phyloP scores from a whole-genome alignment of 2,888 invertebrate species.

The Tenthredo livida region DNA sequence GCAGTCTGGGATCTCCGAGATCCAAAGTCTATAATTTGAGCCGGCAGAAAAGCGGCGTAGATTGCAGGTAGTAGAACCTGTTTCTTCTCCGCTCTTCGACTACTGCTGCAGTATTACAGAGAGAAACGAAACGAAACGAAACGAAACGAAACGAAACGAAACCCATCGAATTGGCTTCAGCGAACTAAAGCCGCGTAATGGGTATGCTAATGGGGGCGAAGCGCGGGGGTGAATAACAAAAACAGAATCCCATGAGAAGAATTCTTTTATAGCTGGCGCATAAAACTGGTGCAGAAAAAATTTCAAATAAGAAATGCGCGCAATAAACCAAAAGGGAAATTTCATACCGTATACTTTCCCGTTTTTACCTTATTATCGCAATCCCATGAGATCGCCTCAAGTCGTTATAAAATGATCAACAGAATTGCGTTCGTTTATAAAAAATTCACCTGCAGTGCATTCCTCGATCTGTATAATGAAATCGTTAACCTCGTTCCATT shows the following conservation, averaged over 20 bases:
- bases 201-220: constrained; percentile 36
- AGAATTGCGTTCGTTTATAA: background rate
- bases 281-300: background rate
- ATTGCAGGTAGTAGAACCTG: constrained; percentile 45
- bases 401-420: background rate
- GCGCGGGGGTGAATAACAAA: background rate
- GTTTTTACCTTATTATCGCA: background rate
- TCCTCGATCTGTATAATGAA: constrained; percentile 21
- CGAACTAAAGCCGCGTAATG: constrained; percentile 36
- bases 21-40: constrained; percentile 40
- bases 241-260: background rate
- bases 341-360: background rate
- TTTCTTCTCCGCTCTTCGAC: constrained; percentile 25
- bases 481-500: constrained; percentile 39
- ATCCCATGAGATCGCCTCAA: background rate
- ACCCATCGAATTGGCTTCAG: constrained; percentile 37
- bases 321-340: background rate
- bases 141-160: constrained; percentile 8
- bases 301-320: background rate
- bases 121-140: background rate
- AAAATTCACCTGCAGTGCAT: constrained; percentile 21
- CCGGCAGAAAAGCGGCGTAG: background rate
- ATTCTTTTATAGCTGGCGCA: background rate
- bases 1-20: background rate
- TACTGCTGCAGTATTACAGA: constrained; percentile 9